phyloP scores from a whole-genome alignment of 2,797 vertebrate species.

The Acanthornis magna region DNA sequence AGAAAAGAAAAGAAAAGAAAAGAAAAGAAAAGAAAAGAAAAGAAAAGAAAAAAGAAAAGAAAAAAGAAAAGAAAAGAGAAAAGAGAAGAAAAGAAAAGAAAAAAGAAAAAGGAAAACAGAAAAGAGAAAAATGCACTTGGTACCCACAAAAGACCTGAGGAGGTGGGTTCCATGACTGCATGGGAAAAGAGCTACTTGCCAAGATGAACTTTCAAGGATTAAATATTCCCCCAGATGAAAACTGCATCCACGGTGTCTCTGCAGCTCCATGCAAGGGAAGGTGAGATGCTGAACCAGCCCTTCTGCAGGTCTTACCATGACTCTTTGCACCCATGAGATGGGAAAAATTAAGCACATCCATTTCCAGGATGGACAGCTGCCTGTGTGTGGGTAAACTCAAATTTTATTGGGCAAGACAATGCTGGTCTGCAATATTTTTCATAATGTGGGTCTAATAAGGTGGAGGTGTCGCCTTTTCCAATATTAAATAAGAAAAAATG shows the following conservation, averaged over 20 bases:
- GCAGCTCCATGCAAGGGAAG: fast-evolving
- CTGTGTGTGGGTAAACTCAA: neutral
- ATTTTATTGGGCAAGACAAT: neutral
- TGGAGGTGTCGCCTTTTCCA: neutral
- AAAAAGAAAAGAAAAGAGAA: no score
- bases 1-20: no score
- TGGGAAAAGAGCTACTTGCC: neutral
- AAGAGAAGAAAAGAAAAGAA: no score
- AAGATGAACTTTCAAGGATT: neutral
- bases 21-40: no score
- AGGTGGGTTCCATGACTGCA: neutral
- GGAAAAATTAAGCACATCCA: neutral
- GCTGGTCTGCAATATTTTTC: neutral
- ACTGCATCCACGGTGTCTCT: fast-evolving
- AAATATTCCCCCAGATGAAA: neutral
- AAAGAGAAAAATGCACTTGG: neutral
- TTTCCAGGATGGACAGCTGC: neutral
- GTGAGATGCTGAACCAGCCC: neutral
- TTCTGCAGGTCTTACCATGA: neutral
- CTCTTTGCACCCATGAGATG: neutral
- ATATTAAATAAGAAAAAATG: neutral
- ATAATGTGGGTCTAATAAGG: neutral
- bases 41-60: no score
- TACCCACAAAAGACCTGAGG: neutral
- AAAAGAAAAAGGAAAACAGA: no score